A percentile compares a stretch with the other conserved stretches of the same genome.
phyloP scores from a whole-genome alignment of 2,888 invertebrate species.

The Rotaria magnacalcarata region DNA sequence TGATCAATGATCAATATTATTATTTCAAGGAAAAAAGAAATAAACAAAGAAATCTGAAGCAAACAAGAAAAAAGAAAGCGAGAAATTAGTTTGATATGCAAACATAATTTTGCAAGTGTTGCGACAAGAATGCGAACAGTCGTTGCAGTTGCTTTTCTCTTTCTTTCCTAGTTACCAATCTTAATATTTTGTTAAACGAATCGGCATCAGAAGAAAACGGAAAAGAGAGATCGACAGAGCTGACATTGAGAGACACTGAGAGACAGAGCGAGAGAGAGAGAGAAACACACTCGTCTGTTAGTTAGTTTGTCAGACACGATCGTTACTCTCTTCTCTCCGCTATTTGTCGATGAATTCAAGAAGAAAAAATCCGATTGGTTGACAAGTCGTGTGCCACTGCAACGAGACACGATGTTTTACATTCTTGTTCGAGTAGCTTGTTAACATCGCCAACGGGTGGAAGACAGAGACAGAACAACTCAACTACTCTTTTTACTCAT shows the following conservation, averaged over 20 bases:
- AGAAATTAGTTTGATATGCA: not conserved
- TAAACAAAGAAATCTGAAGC: not conserved
- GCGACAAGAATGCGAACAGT: not conserved
- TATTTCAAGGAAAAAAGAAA: not conserved
- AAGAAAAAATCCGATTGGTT: not conserved
- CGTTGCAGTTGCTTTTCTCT: not conserved
- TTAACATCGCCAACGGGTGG: constrained; percentile 11
- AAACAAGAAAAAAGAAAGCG: not conserved
- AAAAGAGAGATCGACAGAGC: not conserved
- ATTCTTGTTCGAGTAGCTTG: constrained; percentile 29
- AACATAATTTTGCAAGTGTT: constrained; percentile 25
- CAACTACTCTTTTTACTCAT: constrained; percentile 5
- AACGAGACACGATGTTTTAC: constrained; percentile 31
- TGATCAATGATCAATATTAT: not conserved
- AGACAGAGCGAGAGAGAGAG: not conserved
- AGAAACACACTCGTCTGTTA: not conserved
- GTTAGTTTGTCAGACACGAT: constrained; percentile 6
- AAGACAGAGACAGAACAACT: constrained; percentile 27
- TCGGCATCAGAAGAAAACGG: not conserved
- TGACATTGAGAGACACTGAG: too few relatives aligned
- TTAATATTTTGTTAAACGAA: constrained; percentile 24
- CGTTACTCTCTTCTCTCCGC: constrained; percentile 3
- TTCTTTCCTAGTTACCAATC: constrained; percentile 20
- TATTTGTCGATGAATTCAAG: not conserved
- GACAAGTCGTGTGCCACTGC: constrained; percentile 31